Percentiles rank a stretch among this genome's conserved stretches.
phyloP scores from a whole-genome alignment of 2,113 vertebrate genomes.

The Orycteropus afer region DNA sequence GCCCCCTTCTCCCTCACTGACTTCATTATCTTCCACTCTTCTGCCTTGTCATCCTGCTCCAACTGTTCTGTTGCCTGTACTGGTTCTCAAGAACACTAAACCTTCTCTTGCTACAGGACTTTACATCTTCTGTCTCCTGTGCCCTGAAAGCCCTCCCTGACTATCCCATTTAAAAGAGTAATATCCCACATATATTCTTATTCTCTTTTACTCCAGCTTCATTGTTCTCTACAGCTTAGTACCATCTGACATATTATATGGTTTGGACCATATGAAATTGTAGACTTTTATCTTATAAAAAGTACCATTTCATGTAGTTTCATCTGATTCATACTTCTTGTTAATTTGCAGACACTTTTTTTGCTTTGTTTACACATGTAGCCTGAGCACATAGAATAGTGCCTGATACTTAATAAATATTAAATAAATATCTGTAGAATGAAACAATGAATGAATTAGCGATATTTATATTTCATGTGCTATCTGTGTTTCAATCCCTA shows the following conservation, averaged over 20 bases:
- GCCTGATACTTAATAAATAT: neutral
- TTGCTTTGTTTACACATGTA: slow-evolving; percentile 21
- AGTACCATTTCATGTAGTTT: neutral
- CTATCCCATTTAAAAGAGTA: neutral
- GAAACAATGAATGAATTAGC: neutral
- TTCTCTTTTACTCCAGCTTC: neutral
- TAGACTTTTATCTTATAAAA: slow-evolving; percentile 1
- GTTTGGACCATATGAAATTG: neutral
- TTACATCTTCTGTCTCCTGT: neutral
- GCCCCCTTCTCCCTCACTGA: neutral
- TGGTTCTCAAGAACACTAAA: neutral
- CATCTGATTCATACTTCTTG: neutral
- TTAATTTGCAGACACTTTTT: slow-evolving; percentile 40
- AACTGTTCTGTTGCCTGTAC: neutral
- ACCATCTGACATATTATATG: slow-evolving; percentile 25
- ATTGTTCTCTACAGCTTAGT: neutral
- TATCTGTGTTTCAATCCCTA: neutral
- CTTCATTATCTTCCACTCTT: neutral
- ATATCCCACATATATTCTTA: neutral
- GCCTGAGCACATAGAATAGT: neutral
- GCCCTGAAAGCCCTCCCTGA: neutral
- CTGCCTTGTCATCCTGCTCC: neutral
- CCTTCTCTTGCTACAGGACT: neutral
- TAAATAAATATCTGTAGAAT: neutral
- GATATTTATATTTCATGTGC: neutral